Evolutionary conservation across 2,888 invertebrate genomes (phyloP), one percentile per base, ranked within the genome.

Genomic region (Rhogogaster chlorosoma): DNA sequence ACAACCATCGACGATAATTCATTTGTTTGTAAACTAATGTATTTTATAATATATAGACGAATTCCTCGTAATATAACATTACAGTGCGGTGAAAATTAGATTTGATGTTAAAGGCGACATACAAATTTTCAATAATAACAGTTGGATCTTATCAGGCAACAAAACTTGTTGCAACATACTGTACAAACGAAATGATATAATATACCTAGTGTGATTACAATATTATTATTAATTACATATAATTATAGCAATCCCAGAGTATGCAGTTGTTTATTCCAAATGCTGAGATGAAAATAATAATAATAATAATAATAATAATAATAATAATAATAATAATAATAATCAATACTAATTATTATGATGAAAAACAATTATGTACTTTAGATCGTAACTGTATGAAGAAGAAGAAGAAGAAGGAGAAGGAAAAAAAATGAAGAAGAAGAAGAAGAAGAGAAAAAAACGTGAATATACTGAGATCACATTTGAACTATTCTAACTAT

Each of bases 11-110:
- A 89, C 89, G 89, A 89, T 91, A 91, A 90, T 91, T 91, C 89
- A 90, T 89, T 91, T 92, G 90, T 92, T 91, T 91, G 91, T 91
- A 92, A 92, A 92, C 91, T 92, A 91, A 91, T 92, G 92, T 92
- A 91, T 92, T 92, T 92, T 92, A 92, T 92, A 92, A 91, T 90
- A 88, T 87, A 88, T 88, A 88, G 87, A 88, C 78, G 87, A 86
- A 87, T 85, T 82, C 78, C 83, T 87, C 87, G 86, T 86, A 85
- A 82, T 87, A 86, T 82, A 80, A 88, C 86, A 88, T 70, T 42
- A 83, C 83, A 83, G 83, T 67, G 70, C 70, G 29, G 70, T 83
- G 67, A 70, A 70, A 70, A 77, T 77, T 77, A 38, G 61, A 38
- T 77, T 77, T n/a, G 80, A 12, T 61, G 22, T 61, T 18, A 32